Base-by-base conservation (phyloP, 2,113 vertebrate species). In the Plotosus lineatus region DNA sequence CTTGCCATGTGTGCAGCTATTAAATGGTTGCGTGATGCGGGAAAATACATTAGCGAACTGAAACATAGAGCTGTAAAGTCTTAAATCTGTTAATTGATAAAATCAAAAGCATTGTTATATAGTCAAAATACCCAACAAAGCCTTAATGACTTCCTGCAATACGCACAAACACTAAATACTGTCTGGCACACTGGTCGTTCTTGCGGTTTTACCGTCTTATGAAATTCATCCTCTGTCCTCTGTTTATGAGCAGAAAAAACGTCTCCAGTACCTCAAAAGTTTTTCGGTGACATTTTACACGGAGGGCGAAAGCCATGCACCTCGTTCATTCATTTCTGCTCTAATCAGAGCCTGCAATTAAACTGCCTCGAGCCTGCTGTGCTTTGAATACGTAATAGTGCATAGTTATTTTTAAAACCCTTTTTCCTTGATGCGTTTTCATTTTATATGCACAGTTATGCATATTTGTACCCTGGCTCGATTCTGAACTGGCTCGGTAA, bases 301-400 rank as follows among this genome's bases (percentile, higher is more conserved):
- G 79, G 79, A 88, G 78, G 83, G 75, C 56, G 12, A 82, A 87
- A 86, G 26, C 65, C 78, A 82, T 85, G 83, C 87, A 84, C 89
- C 82, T 87, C 84, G 89, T 90, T 88, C 84, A 90, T 90, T 88
- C 89, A 87, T 89, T 87, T 88, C 82, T 87, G 85, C 87, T 88
- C 87, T 89, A 91, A 91, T 90, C 87, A 88, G 85, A 87, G 83
- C 10, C 53, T 85, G 84, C 85, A 89, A 88, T 89, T 89, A 90
- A 90, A 86, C 89, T 82, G 81, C 73, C 71, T 82, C 78, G 84
- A 88, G 61, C 0, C 17, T 84, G 79, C 84, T 78, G 77, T 65
- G 75, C 72, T 77, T 84, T 38, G 56, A 61, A 73, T 46, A 78
- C 78, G 9, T 66, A 74, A 61, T 69, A 75, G 28, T 9, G 36